Conservation (phyloP, 2,113 vertebrate species). For the Lepus timidus region DNA sequence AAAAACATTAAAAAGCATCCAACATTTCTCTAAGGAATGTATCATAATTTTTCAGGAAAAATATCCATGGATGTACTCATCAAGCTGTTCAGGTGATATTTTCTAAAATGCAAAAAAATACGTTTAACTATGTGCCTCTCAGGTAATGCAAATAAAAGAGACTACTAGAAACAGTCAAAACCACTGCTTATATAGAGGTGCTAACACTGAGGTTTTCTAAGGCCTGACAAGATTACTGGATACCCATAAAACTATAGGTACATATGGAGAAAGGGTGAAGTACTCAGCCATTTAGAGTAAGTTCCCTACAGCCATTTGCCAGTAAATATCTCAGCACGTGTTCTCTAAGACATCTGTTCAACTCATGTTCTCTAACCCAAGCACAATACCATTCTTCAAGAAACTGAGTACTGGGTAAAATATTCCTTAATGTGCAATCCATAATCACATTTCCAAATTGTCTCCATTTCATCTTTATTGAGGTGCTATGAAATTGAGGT, state of each 20-base stretch:
- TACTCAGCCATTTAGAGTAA: not conserved
- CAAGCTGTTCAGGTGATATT: not conserved
- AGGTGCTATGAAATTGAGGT: too few species aligned
- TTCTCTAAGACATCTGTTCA: not conserved
- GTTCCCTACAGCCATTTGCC: not conserved
- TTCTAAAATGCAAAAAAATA: not conserved
- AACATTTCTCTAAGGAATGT: not conserved
- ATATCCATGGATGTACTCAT: not conserved
- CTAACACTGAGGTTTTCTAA: not conserved
- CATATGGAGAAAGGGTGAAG: not conserved
- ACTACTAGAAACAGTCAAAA: not conserved
- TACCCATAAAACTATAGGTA: too few species aligned
- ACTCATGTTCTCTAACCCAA: not conserved
- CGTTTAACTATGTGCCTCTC: not conserved
- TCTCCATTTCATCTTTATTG: not conserved
- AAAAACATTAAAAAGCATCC: not conserved
- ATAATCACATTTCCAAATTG: not conserved
- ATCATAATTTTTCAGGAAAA: not conserved
- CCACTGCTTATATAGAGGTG: not conserved
- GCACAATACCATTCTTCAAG: not conserved
- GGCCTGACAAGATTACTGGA: not conserved
- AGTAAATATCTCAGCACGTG: not conserved
- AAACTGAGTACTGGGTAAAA: not conserved
- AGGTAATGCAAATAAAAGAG: not conserved
- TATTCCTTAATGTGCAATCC: not conserved